phyloP scores from a whole-genome alignment of 2,797 vertebrate species.

The Sebastolobus alascanus region DNA sequence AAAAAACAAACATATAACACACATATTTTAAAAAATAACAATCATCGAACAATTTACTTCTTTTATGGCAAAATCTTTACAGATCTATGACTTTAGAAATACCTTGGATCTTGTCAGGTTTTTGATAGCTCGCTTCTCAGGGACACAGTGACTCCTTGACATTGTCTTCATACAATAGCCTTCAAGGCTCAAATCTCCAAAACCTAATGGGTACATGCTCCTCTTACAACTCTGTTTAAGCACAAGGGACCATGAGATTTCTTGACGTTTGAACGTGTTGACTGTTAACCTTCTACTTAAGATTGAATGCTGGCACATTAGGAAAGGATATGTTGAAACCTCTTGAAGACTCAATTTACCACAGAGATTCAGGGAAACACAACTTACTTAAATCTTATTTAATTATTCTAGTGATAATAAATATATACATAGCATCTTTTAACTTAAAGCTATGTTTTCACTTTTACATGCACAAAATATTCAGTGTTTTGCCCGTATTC shows the following conservation, averaged over 20 bases:
- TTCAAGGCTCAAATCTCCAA: constrained; percentile 46
- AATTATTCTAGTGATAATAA: not conserved
- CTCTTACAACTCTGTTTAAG: constrained; percentile 24
- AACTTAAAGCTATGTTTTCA: not conserved
- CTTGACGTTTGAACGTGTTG: not conserved
- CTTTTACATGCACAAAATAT: not conserved
- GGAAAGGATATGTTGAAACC: not conserved
- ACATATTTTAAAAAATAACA: not conserved
- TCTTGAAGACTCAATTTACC: not conserved
- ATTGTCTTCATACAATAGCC: constrained; percentile 35
- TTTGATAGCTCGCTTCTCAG: constrained; percentile 31
- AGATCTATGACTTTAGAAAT: not conserved
- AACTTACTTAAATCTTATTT: no score
- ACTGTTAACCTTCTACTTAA: constrained; percentile 29
- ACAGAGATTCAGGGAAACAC: not conserved
- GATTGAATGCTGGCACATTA: not conserved
- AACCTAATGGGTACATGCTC: constrained; percentile 50
- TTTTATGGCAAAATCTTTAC: not conserved
- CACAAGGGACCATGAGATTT: constrained; percentile 8
- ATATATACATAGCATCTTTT: not conserved
- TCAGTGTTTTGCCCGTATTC: not conserved
- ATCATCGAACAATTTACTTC: not conserved
- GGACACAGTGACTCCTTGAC: constrained; percentile 20
- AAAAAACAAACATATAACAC: not conserved
- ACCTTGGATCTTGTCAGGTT: constrained; percentile 27